These are phyloP conservation scores for Eremophila alpestris DNA, from an alignment of 2,797 vertebrate genomes.

Conservation along the genomic window DNA sequence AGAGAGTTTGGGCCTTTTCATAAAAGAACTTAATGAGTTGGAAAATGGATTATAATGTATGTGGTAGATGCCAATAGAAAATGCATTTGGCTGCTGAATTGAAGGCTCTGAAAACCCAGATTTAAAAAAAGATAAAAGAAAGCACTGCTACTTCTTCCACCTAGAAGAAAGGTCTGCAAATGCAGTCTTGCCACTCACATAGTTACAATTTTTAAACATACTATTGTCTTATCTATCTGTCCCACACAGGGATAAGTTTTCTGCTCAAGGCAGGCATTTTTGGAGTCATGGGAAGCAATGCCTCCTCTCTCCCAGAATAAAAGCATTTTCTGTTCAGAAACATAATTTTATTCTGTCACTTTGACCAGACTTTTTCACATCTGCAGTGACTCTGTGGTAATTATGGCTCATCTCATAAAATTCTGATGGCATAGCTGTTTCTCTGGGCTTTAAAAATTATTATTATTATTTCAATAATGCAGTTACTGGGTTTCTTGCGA, in stretches of 20 bases:
- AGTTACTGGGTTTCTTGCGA: neutral
- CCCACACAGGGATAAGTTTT: neutral
- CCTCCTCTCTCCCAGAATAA: neutral
- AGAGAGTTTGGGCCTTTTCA: neutral
- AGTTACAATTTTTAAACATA: neutral
- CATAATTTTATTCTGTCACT: neutral
- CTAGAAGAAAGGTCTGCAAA: neutral
- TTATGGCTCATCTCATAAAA: neutral
- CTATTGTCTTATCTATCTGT: neutral
- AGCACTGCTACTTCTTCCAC: neutral
- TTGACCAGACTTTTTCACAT: neutral
- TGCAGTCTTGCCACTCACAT: neutral
- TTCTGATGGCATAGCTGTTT: neutral
- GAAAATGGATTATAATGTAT: neutral
- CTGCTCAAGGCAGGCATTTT: neutral
- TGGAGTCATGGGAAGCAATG: neutral
- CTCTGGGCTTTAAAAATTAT: neutral
- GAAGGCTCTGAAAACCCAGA: neutral
- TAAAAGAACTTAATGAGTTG: neutral
- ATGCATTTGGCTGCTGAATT: neutral
- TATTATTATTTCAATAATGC: neutral
- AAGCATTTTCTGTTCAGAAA: neutral
- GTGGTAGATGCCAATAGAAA: neutral
- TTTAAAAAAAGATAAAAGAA: neutral
- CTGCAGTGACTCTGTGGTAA: neutral